These are phyloP conservation scores for Acanthosepion pharaonis DNA, from an alignment of 2,888 invertebrate species.

Conservation along the genomic window DNA sequence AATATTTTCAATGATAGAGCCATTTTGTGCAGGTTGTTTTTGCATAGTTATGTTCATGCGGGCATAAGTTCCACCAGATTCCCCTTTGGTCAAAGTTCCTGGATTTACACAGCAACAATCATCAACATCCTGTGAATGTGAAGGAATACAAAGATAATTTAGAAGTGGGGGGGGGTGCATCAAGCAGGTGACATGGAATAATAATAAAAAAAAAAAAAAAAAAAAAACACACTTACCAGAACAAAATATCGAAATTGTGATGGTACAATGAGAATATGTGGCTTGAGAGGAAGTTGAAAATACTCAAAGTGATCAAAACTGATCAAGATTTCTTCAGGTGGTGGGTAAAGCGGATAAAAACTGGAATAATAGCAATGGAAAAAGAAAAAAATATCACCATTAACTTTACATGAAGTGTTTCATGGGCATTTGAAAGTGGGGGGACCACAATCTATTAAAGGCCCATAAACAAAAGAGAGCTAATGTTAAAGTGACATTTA, in stretches of 20 bases:
- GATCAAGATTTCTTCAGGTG: constrained; percentile 80
- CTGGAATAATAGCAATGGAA: constrained; percentile 66
- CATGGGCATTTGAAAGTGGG: too few species aligned
- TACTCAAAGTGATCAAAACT: constrained; percentile 84
- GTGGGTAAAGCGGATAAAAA: constrained; percentile 88
- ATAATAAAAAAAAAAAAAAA: neutral
- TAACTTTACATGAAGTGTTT: too few species aligned
- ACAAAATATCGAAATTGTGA: constrained; percentile 89
- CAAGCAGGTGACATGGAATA: neutral
- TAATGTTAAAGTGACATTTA: neutral
- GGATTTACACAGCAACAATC: constrained; percentile 90
- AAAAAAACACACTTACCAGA: constrained; percentile 78
- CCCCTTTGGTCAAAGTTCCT: constrained; percentile 85
- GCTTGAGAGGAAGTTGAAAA: constrained; percentile 82
- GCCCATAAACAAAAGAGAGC: too few species aligned
- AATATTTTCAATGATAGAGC: constrained; percentile 56
- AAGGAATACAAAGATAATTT: constrained; percentile 65
- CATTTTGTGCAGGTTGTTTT: constrained; percentile 48
- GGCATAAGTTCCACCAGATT: constrained; percentile 82
- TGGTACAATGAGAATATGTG: constrained; percentile 88
- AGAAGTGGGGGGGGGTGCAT: neutral
- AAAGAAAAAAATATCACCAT: neutral
- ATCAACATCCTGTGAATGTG: constrained; percentile 80
- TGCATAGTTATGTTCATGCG: constrained; percentile 55
- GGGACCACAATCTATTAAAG: too few species aligned